Base-by-base conservation (phyloP, 1,140 invertebrate species). In the Neodiprion fabricii region DNA sequence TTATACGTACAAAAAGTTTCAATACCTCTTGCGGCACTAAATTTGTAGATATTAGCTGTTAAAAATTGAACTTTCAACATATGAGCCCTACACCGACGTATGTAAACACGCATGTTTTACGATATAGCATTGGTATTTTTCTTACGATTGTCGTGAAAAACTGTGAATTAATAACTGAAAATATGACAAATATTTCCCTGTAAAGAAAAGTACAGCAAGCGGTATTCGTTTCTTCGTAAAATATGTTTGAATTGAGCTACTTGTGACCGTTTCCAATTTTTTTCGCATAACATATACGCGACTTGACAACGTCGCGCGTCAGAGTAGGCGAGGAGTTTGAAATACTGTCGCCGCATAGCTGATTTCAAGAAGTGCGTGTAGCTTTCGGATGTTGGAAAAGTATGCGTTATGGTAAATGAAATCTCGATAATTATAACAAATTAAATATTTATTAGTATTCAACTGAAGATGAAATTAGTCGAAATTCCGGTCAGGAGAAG, bases 291-390 rank as follows among this genome's bases (percentile, higher is more conserved):
- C 50, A 10, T 53, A 53, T 2, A 53, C 50, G 50, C 50, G 50
- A 53, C 50, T 53, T 53, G 50, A 53, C 50, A 53, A 53, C 50
- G 50, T 53, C 50, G 50, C 50, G 50, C 50, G 50, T 53, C 50
- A 14, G 50, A 53, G 50, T 53, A 53, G 50, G 50, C 50, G 50
- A 14, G 50, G 50, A 53, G 50, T 53, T 53, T 2, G 50, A 53
- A 53, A 2, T 53, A 53, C 50, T 53, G 50, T 53, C 1, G 1
- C 50, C 50, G 50, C 50, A 53, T 53, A 53, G 50, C 50, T 53
- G 50, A 53, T 53, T 53, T 53, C 50, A 53, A 53, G 9, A 1
- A 53, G 50, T 53, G 1, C 50, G 50, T 53, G 50, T 53, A 53
- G 50, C 50, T 53, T 53, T 53, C 1, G 50, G 50, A 53, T 53